Base-by-base conservation (phyloP, 2,113 vertebrate genomes). In the Blennius ocellaris region DNA sequence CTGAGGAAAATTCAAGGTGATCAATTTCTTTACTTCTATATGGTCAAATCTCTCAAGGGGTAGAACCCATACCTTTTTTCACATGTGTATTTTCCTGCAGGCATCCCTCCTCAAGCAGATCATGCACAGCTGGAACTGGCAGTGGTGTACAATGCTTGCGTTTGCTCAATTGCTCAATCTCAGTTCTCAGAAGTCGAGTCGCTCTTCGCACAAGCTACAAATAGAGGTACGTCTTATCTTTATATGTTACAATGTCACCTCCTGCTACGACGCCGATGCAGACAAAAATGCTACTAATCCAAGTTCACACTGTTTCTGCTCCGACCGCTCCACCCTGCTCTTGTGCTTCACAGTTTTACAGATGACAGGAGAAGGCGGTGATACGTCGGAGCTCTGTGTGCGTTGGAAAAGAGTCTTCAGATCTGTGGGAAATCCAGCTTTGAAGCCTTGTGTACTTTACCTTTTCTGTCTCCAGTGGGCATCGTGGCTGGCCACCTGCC, bases 391-490 rank as follows among this genome's bases (percentile, higher is more conserved):
- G 5, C 53, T 41, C 12, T 38, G 5, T 51, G 38, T 43, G 8
- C 68, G 93, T 64, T 94, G 93, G 93, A 84, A 44, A 76, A 53
- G 43, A 6, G 75, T 63, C 67, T 61, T 93, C 8, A 79, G 73
- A 73, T 80, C 78, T 41, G 71, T 74, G 6, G 59, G 15, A 69
- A 73, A 72, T 62, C 61, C 73, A 48, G 48, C 50, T 48, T 57
- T 86, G 30, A 39, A 62, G 36, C 41, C 68, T 8, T 78, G 40
- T 40, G 37, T 90, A 2, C 60, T 84, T 14, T 38, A 76, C 51
- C 86, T 95, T 10, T 69, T 93, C 43, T 90, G 88, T 81, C 40
- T 94, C 39, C 93, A 93, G 80, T 94, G 93, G 93, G 86, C 87
- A 37, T 17, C 92, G 47, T 95, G 92, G 90, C 84, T 94, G 54